Base-by-base conservation (phyloP, 2,888 invertebrate species). In the Spilarctia lutea region DNA sequence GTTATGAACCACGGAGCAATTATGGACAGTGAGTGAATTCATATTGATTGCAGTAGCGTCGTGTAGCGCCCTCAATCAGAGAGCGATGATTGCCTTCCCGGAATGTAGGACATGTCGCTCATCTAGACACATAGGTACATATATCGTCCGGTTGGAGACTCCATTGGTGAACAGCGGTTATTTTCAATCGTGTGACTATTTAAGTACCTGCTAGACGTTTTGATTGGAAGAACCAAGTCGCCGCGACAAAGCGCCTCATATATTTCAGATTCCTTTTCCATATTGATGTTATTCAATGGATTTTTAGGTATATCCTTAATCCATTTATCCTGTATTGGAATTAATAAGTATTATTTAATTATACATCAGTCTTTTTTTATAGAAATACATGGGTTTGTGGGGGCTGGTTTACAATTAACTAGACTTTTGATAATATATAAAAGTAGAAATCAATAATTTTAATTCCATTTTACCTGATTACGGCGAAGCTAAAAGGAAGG, bases 161-260 rank as follows among this genome's bases (percentile, higher is more conserved):
- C n/a, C 24, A 13, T 3, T 11, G 13, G n/a, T n/a, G 13, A 13
- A 60, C 13, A 60, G 16, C 4, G 27, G 13, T 27, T n/a, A 60
- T 60, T 27, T 60, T 60, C 27, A 60, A 60, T 13, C 27, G 13
- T 52, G n/a, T 56, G 11, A 27, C 7, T 4, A 11, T 2, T 27
- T 0, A 8, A 11, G 42, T 48, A 94, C 95, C 86, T 91, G 79
- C 87, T 92, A 16, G 91, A 83, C 10, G 94, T 89, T 71, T 90
- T 87, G 0, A 78, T 75, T 0, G 95, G 89, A 65, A 95, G 87
- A 2, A 92, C 97, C 91, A 97, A 93, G 88, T 98, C 98, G 0
- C 98, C 98, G 30, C 98, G 97, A 85, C 98, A 98, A 3, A 98
- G 94, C 91, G 97, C 65, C 48, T 71, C 71, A 42, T 71, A 63